Evolutionary conservation across 2,113 vertebrate genomes (phyloP), one percentile per base, ranked within the genome.

Genomic region (Lipophrys pholis): DNA sequence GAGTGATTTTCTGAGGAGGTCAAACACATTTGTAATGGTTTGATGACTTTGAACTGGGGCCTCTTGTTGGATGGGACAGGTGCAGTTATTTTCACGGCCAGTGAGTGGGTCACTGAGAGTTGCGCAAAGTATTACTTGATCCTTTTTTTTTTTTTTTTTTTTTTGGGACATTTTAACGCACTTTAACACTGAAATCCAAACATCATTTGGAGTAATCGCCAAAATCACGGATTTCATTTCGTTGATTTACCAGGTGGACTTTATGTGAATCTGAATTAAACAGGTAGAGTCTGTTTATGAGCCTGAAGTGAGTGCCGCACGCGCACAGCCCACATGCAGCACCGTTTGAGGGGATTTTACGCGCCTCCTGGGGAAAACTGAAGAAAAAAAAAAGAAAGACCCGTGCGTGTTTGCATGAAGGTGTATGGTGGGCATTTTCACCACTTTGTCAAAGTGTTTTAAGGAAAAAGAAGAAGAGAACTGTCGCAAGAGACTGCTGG

Each of bases 31-130:
- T 77, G 81, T 69, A 4, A 85, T 71, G 83, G 48, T 83, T 69
- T 68, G 57, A 57, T 55, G 60, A 60, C 17, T 63, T 50, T n/a
- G 36, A 61, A 40, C 70, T 56, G 36, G 6, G 40, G 68, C 50
- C 35, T 66, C 41, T 76, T 63, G 76, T 71, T 74, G 68, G 62
- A 77, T 30, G 21, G 84, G 70, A 83, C 90, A 91, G 86, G 89
- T 90, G 88, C 59, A 45, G 49, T 7, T 51, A 60, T 53, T 80
- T 73, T 65, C 62, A 53, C 43, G 60, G 6, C 8, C 36, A 39
- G 59, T 51, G 16, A 46, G 61, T 36, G 82, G 80, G 71, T 75
- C 80, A 78, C 36, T 39, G 60, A 15, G 65, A 36, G 65, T 57
- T 46, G 51, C 21, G 8, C 41, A 35, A 3, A 14, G 15, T 14